Conservation (phyloP, 1,140 invertebrate genomes). For the Stegodyphus dumicola region DNA sequence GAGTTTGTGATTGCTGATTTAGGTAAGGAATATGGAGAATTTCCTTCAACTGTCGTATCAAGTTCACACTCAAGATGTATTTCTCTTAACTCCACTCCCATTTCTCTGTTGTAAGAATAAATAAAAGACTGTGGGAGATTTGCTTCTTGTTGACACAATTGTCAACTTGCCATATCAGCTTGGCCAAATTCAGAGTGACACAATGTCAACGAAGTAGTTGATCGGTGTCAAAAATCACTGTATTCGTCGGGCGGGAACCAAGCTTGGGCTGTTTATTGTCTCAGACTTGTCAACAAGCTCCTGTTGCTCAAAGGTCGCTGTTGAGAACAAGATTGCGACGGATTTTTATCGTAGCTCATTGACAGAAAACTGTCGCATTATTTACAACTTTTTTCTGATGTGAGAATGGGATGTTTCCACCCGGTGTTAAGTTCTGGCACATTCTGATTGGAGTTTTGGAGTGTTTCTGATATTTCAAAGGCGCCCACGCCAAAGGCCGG, state of each 20-base stretch:
- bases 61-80: too few relatives aligned
- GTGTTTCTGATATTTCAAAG: too few relatives aligned
- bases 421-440: too few relatives aligned
- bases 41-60: too few relatives aligned
- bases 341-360: neutral
- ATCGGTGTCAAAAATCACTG: slow-evolving; percentile 44
- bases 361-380: slow-evolving; percentile 9
- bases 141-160: slow-evolving; percentile 14
- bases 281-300: slow-evolving; percentile 42
- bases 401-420: slow-evolving; percentile 61
- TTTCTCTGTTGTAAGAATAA: too few relatives aligned
- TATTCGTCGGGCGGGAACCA: slow-evolving; percentile 6
- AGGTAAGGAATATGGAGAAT: too few relatives aligned
- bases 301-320: slow-evolving; percentile 39
- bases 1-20: too few relatives aligned
- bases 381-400: slow-evolving; percentile 15
- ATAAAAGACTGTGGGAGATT: too few relatives aligned
- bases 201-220: slow-evolving; percentile 37
- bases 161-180: slow-evolving; percentile 30
- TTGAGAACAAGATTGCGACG: neutral
- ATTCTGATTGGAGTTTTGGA: too few relatives aligned
- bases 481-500: too few relatives aligned
- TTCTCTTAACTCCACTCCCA: too few relatives aligned
- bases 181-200: slow-evolving; percentile 20
- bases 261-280: slow-evolving; percentile 41